phyloP scores from a whole-genome alignment of 1,140 invertebrate species.

The Akabosia matsudoensis region DNA sequence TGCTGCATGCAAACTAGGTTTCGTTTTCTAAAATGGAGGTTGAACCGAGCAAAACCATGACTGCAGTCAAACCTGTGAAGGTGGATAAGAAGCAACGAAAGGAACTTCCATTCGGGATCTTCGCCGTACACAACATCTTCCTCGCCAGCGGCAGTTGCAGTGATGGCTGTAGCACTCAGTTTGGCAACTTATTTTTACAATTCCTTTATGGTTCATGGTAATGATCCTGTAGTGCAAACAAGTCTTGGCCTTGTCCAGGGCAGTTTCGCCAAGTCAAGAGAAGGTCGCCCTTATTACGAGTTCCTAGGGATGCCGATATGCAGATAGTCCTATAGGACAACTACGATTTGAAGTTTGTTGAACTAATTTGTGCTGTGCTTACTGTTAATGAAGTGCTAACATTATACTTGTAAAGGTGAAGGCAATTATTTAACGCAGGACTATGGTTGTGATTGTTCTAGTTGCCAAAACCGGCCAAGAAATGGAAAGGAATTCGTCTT shows the following conservation, averaged over 20 bases:
- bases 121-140: not conserved
- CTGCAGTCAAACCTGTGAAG: not conserved
- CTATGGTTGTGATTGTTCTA: not conserved
- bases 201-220: not conserved
- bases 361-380: not conserved
- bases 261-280: conserved; percentile 28
- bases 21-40: no score
- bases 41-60: no score
- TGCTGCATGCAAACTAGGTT: no score
- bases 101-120: not conserved
- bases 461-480: not conserved
- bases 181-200: conserved; percentile 19
- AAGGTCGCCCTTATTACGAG: conserved; percentile 24
- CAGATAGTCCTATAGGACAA: conserved; percentile 8
- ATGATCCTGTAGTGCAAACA: conserved; percentile 18
- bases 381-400: no score
- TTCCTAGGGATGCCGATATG: conserved; percentile 36
- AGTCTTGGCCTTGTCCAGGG: conserved; percentile 23
- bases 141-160: not conserved
- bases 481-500: conserved; percentile 12
- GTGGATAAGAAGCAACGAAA: not conserved
- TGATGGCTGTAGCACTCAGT: conserved; percentile 15
- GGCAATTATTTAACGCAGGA: no score
- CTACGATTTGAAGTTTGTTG: conserved; percentile 13
- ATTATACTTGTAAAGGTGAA: no score